Evolutionary conservation across 2,797 vertebrate genomes (phyloP).

Genomic region (Tamandua tetradactyla): DNA sequence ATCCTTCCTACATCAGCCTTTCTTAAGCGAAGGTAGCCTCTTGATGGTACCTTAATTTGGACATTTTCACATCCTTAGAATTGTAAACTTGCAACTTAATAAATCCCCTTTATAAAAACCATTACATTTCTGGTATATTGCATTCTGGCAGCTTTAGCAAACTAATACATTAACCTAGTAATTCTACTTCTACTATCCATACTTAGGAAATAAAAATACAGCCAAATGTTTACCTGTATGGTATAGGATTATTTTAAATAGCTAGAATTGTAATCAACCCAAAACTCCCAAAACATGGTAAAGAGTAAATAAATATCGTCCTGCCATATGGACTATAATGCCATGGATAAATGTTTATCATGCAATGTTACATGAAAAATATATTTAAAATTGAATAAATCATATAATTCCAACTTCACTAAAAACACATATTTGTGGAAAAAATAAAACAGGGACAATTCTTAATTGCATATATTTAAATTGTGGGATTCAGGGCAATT

Average conservation of each 20-base stretch:
- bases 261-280: constrained; percentile 8
- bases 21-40: too few species aligned
- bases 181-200: background rate
- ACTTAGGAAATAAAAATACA: background rate
- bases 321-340: background rate
- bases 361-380: background rate
- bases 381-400: constrained; percentile 25
- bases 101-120: too few species aligned
- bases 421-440: background rate
- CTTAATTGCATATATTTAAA: constrained; percentile 7
- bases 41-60: too few species aligned
- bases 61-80: too few species aligned
- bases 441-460: background rate
- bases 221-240: background rate
- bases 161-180: background rate
- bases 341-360: constrained; percentile 27
- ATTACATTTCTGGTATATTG: too few species aligned
- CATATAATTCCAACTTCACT: constrained; percentile 49
- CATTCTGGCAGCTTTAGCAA: too few species aligned
- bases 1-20: too few species aligned
- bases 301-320: constrained; percentile 3
- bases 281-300: background rate
- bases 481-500: background rate
- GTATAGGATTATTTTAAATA: background rate
- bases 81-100: too few species aligned